Conservation (phyloP, 2,888 invertebrate genomes). For the Cybosia mesomella region DNA sequence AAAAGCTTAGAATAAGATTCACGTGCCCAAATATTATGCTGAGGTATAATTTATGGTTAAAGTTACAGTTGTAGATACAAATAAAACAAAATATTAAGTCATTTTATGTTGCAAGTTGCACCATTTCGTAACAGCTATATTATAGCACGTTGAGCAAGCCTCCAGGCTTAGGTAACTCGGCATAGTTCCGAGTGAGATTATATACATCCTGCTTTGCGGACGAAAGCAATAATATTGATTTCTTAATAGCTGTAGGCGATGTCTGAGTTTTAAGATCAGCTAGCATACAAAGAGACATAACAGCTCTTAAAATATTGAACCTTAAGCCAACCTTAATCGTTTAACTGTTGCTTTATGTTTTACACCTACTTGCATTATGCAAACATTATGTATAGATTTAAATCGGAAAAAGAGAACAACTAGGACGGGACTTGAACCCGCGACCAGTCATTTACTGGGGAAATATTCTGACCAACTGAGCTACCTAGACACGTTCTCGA, state of each 20-base stretch:
- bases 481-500: too few species aligned
- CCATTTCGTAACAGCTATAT: conserved; percentile 70
- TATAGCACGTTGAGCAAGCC: conserved; percentile 70
- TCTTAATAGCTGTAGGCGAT: conserved; percentile 52
- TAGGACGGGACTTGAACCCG: too few species aligned
- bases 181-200: conserved; percentile 78
- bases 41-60: not conserved
- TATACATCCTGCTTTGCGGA: conserved; percentile 71
- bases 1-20: not conserved
- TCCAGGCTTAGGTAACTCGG: conserved; percentile 76
- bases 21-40: not conserved
- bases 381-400: not conserved
- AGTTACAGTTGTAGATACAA: conserved; percentile 23
- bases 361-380: conserved; percentile 9
- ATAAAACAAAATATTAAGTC: conserved; percentile 51
- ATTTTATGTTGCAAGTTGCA: conserved; percentile 57
- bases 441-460: too few species aligned
- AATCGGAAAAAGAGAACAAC: too few species aligned
- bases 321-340: conserved; percentile 6
- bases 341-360: conserved; percentile 9
- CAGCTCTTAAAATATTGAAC: conserved; percentile 8
- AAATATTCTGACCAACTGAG: too few species aligned
- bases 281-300: conserved; percentile 2
- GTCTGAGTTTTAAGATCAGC: conserved; percentile 25
- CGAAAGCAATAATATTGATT: conserved; percentile 58